A percentile compares a stretch with the other conserved stretches of the same genome.
phyloP scores from a whole-genome alignment of 2,113 vertebrate species.

The Thamnophis sirtalis region DNA sequence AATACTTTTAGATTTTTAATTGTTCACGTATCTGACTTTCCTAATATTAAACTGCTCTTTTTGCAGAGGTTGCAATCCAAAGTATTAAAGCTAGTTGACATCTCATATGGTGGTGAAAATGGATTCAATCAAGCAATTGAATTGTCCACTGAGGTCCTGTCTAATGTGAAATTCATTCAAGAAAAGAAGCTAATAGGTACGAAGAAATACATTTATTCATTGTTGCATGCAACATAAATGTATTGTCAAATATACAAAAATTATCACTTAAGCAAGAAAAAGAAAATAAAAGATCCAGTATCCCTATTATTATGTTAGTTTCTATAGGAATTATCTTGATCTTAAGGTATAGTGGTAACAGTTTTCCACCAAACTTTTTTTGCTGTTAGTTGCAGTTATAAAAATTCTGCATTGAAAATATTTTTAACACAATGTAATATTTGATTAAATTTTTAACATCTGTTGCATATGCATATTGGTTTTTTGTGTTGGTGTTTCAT shows the following conservation, averaged over 20 bases:
- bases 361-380: background rate
- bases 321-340: background rate
- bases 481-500: background rate
- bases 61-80: conserved; percentile 94
- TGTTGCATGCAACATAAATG: background rate
- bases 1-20: background rate
- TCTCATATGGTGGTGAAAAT: conserved; percentile 98
- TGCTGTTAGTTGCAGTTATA: background rate
- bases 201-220: background rate
- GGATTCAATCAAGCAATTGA: conserved; percentile 99
- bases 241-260: background rate
- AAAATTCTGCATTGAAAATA: background rate
- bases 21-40: background rate
- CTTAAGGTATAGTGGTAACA: background rate
- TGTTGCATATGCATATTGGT: background rate
- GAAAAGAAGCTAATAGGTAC: conserved; percentile 99
- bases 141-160: conserved; percentile 96
- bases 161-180: conserved; percentile 99
- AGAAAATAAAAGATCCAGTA: background rate
- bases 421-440: background rate
- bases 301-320: background rate
- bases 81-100: conserved; percentile 98
- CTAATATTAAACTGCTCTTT: conserved; percentile 12
- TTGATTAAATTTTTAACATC: background rate
- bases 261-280: background rate